Evolutionary conservation across 1,140 invertebrate genomes (phyloP).

Genomic region (Pseudomyrmex pallidus): DNA sequence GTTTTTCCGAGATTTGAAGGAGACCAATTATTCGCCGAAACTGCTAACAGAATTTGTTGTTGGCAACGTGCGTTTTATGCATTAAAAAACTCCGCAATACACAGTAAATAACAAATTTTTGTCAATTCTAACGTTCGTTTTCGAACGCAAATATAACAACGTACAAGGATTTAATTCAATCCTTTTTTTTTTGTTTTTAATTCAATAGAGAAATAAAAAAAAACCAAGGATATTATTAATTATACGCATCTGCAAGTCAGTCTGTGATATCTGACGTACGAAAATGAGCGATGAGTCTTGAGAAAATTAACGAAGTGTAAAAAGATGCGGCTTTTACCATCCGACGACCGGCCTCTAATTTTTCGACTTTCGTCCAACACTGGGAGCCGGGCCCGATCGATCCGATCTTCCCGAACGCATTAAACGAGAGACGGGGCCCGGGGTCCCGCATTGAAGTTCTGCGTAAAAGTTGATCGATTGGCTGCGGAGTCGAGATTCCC

Average conservation of each 20-base stretch:
- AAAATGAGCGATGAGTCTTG: not conserved
- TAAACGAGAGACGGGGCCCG: conserved; percentile 12
- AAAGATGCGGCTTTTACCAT: conserved; percentile 6
- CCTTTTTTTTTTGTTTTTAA: too few species aligned
- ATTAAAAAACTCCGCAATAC: conserved; percentile 4
- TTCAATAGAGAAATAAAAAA: not conserved
- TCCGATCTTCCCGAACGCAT: conserved; percentile 43
- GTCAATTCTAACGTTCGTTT: not conserved
- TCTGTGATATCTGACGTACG: not conserved
- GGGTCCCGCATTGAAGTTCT: not conserved
- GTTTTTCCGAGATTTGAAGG: conserved; percentile 67
- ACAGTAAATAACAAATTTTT: too few species aligned
- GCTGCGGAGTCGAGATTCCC: conserved; percentile 5
- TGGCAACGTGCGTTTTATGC: conserved; percentile 44
- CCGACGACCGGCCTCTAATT: not conserved
- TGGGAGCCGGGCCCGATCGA: conserved; percentile 48
- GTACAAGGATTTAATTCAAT: conserved; percentile 1
- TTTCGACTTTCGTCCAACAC: conserved; percentile 40
- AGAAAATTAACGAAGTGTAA: conserved; percentile 28
- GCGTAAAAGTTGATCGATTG: conserved; percentile 59
- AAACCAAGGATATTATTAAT: not conserved
- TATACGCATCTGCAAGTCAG: not conserved
- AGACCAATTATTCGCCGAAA: conserved; percentile 46
- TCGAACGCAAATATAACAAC: not conserved
- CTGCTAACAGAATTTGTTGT: conserved; percentile 56